phyloP scores from a whole-genome alignment of 2,113 vertebrate genomes.

The Harpagus bidentatus region DNA sequence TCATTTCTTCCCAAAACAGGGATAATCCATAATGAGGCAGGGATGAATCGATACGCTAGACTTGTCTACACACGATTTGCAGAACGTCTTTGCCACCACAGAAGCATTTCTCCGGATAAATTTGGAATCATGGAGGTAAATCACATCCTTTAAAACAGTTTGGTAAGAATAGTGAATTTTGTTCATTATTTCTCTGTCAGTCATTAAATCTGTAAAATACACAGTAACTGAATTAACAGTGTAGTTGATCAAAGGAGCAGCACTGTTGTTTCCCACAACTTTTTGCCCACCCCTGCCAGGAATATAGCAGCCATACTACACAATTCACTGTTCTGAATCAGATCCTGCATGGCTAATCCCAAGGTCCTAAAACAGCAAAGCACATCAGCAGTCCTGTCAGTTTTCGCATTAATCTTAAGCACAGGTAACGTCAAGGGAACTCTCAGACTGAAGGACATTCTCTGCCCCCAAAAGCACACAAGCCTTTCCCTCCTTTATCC shows the following conservation, averaged over 20 bases:
- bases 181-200: background rate
- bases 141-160: background rate
- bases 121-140: background rate
- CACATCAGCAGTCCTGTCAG: background rate
- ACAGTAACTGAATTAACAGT: background rate
- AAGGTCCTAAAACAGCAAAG: background rate
- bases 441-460: background rate
- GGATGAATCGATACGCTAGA: background rate
- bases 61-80: background rate
- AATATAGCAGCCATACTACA: fast-evolving
- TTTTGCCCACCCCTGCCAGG: background rate
- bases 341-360: background rate
- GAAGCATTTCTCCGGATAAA: background rate
- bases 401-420: background rate
- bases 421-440: background rate
- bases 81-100: background rate
- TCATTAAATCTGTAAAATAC: background rate
- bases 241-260: background rate
- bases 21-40: background rate
- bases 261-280: background rate
- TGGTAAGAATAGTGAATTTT: background rate
- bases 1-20: background rate
- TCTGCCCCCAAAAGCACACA: background rate
- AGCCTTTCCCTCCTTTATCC: background rate
- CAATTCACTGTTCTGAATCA: background rate